Percentiles rank a stretch among this genome's conserved stretches.
phyloP scores from a whole-genome alignment of 2,888 invertebrate species.

The Limnephilus auricula region DNA sequence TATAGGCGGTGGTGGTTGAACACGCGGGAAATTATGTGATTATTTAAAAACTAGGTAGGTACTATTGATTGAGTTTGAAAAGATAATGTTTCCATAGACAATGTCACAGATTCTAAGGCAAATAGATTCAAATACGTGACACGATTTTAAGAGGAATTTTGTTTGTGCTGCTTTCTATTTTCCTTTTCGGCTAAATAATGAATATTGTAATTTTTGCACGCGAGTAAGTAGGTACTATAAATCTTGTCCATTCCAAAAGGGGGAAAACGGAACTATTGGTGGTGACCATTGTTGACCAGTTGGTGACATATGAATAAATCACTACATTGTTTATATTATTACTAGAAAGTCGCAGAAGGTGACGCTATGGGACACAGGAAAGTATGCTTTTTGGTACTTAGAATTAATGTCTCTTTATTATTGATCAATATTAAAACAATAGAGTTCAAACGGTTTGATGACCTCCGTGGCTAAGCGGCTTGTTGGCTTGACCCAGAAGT shows the following conservation, averaged over 20 bases:
- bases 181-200: conserved; percentile 12
- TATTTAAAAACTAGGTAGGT: not conserved
- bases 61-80: no score
- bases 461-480: not conserved
- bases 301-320: conserved; percentile 2
- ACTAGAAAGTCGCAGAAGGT: not conserved
- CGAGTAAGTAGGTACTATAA: not conserved
- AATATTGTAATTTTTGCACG: conserved; percentile 23
- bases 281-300: not conserved
- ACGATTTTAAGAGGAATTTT: not conserved
- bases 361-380: not conserved
- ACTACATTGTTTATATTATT: not conserved
- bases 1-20: not conserved
- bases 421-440: not conserved
- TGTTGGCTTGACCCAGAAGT: not conserved
- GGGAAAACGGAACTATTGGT: not conserved
- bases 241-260: conserved; percentile 8
- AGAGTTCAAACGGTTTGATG: not conserved
- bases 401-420: not conserved
- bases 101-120: not conserved
- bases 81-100: not conserved
- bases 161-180: not conserved
- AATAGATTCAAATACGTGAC: not conserved
- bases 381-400: not conserved
- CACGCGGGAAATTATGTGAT: not conserved